Percentiles rank a stretch among this genome's conserved stretches.
These are phyloP conservation scores for Muschampia plurimacula DNA, from an alignment of 2,888 invertebrate genomes.

Conservation along the genomic window DNA sequence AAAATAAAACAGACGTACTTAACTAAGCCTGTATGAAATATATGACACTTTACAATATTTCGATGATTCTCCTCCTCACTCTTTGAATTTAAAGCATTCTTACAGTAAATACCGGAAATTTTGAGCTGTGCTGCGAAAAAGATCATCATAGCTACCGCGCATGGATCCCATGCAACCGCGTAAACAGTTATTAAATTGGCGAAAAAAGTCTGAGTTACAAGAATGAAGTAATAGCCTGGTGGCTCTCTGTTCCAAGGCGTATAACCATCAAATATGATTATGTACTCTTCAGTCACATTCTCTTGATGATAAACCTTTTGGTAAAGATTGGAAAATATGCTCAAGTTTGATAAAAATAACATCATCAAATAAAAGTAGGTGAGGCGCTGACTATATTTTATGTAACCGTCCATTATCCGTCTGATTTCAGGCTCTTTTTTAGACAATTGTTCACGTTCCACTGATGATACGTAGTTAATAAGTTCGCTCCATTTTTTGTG, in stretches of 20 bases:
- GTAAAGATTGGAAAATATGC: conserved; percentile 65
- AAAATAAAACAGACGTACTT: conserved; percentile 49
- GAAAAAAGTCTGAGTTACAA: conserved; percentile 61
- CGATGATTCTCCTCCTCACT: conserved; percentile 49
- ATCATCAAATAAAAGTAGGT: conserved; percentile 64
- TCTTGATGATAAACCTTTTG: conserved; percentile 56
- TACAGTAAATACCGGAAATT: conserved; percentile 57
- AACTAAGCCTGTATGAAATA: conserved; percentile 55
- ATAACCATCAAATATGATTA: conserved; percentile 64
- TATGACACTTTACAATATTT: conserved; percentile 62
- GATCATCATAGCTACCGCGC: conserved; percentile 66
- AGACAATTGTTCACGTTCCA: conserved; percentile 56
- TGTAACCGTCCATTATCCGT: conserved; percentile 55
- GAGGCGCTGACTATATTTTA: conserved; percentile 57
- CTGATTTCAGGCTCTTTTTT: conserved; percentile 48
- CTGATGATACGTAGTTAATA: conserved; percentile 58
- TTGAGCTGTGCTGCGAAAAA: conserved; percentile 70
- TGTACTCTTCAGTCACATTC: conserved; percentile 60
- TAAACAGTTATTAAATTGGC: conserved; percentile 62
- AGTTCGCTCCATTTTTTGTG: conserved; percentile 59
- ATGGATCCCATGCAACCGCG: conserved; percentile 66
- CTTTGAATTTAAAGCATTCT: conserved; percentile 47
- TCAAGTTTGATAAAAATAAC: conserved; percentile 60
- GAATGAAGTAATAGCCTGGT: conserved; percentile 64
- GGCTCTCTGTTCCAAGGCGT: conserved; percentile 60